Base-by-base conservation (phyloP, 2,888 invertebrate species). In the Eupithecia abbreviata region DNA sequence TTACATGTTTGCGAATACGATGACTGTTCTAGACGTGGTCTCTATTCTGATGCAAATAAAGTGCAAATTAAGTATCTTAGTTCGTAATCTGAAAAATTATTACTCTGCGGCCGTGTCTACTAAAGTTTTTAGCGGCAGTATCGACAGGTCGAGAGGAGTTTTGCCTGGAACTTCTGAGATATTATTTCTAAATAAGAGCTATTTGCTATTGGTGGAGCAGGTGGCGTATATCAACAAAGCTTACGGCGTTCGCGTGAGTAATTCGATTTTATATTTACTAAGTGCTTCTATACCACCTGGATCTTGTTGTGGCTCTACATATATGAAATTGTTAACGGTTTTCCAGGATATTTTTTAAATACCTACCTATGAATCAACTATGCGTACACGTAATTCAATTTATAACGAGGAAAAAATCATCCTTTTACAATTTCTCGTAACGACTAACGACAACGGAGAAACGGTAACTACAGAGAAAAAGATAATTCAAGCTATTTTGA, bases 21-120 rank as follows among this genome's bases (percentile, higher is more conserved):
- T 86, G 9, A 79, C 81, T 4, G 42, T 79, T 2, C 43, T 85
- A 13, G 85, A 86, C 3, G 62, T 75, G 13, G 45, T 79, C 3
- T 77, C 82, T 47, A 82, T 85, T 71, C 73, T 86, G 0, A 74
- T 85, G 6, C 86, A 85, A 67, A 74, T 86, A 18, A 81, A 85
- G 62, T 82, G 78, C 70, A 81, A 85, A 67, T 73, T 85, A 2
- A 74, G 71, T n/a, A n/a, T 73, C 2, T 69, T 81, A 43, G 51
- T 74, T 13, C 18, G 43, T 18, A n/a, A 65, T 6, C 62, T 81
- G n/a, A 66, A 84, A 79, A 77, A 68, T 65, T 58, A 73, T 82
- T 4, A 55, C 42, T 4, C 42, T 1, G 7, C 68, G 18, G 18
- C 58, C 75, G 30, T 62, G n/a, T 51, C 45, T 12, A 9, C 12